Conservation (phyloP, 1,140 invertebrate species). For the Diplogasteroides magnus region DNA sequence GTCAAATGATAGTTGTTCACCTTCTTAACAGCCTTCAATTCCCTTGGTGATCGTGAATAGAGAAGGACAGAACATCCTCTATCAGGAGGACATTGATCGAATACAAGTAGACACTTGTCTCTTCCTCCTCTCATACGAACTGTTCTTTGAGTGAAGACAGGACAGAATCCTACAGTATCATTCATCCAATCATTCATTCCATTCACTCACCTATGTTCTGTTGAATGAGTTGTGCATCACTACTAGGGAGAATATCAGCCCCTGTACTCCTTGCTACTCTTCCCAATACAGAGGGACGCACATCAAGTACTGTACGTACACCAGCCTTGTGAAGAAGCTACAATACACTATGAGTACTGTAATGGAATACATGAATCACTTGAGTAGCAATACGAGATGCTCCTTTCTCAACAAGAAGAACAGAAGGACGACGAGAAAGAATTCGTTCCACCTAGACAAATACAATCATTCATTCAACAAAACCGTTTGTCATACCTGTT, state of each 20-base stretch:
- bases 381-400: slow-evolving; percentile 20
- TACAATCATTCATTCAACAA: not conserved
- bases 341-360: slow-evolving; percentile 68
- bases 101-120: slow-evolving; percentile 59
- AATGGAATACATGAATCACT: no score
- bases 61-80: slow-evolving; percentile 83
- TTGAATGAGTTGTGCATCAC: slow-evolving; percentile 77
- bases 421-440: slow-evolving; percentile 72
- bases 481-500: slow-evolving; percentile 37
- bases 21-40: slow-evolving; percentile 65
- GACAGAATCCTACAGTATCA: slow-evolving; percentile 63
- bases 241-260: slow-evolving; percentile 79
- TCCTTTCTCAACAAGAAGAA: slow-evolving; percentile 73
- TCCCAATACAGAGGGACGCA: slow-evolving; percentile 76
- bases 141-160: slow-evolving; percentile 74
- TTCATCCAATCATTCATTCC: not conserved
- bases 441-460: slow-evolving; percentile 71
- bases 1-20: slow-evolving; percentile 11
- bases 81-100: slow-evolving; percentile 80
- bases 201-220: slow-evolving; percentile 68
- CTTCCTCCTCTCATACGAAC: slow-evolving; percentile 63
- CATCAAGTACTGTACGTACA: slow-evolving; percentile 80
- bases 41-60: slow-evolving; percentile 70
- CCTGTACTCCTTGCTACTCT: slow-evolving; percentile 74
- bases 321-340: slow-evolving; percentile 64